These are phyloP conservation scores for Thyatira batis DNA, from an alignment of 2,888 invertebrate species.

Conservation along the genomic window DNA sequence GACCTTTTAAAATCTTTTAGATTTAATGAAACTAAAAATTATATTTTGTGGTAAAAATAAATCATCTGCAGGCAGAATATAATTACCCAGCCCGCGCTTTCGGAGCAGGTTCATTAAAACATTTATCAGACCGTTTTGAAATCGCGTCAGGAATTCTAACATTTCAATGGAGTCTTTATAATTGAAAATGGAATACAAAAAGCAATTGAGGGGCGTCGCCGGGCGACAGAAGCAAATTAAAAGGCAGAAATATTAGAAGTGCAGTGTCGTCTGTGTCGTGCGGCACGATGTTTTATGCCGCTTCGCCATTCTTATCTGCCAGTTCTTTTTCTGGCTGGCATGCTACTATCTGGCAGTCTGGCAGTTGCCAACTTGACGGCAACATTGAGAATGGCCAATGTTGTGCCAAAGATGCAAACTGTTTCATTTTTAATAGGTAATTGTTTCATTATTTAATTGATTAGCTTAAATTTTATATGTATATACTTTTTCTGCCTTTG, in stretches of 20 bases:
- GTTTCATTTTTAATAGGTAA: neutral
- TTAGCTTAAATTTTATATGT: no score
- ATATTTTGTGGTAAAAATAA: neutral
- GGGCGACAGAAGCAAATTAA: slow-evolving; percentile 46
- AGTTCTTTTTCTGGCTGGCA: slow-evolving; percentile 45
- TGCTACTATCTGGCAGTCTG: slow-evolving; percentile 40
- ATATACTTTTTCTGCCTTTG: no score
- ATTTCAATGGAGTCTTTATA: slow-evolving; percentile 23
- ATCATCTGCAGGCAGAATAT: neutral
- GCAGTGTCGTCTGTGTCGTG: slow-evolving; percentile 30
- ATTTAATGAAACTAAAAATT: neutral
- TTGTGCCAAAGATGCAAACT: slow-evolving; percentile 37
- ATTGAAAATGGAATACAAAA: slow-evolving; percentile 42
- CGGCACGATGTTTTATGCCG: slow-evolving; percentile 32
- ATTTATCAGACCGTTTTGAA: slow-evolving; percentile 6
- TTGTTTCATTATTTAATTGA: neutral
- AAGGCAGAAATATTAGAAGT: slow-evolving; percentile 49
- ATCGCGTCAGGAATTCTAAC: slow-evolving; percentile 4
- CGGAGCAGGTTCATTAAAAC: slow-evolving; percentile 5
- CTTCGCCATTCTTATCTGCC: slow-evolving; percentile 44
- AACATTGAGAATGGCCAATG: slow-evolving; percentile 23
- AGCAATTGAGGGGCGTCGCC: slow-evolving; percentile 22
- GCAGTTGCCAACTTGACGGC: slow-evolving; percentile 38
- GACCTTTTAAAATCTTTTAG: no score
- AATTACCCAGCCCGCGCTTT: neutral